Evolutionary conservation across 1,140 invertebrate genomes (phyloP).

Genomic region (Diorhabda elongata): DNA sequence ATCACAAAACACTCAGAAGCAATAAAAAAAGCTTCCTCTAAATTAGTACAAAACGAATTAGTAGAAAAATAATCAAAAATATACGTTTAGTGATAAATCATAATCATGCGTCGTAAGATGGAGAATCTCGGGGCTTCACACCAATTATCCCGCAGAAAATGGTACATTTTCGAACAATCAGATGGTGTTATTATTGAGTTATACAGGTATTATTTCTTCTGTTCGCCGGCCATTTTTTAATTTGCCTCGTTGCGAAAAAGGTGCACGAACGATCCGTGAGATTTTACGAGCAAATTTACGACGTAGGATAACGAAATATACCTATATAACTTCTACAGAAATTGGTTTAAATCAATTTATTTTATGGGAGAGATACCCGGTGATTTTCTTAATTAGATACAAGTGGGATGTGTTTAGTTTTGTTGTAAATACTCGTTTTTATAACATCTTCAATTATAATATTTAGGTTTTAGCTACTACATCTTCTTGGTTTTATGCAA

Average conservation of each 20-base stretch:
- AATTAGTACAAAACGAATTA: neutral
- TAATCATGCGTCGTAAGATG: constrained; percentile 16
- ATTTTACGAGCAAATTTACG: constrained; percentile 17
- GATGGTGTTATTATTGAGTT: constrained; percentile 26
- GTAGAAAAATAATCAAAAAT: constrained; percentile 7
- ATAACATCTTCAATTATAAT: neutral
- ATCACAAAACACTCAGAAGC: neutral
- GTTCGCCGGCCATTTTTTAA: constrained; percentile 19
- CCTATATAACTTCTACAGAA: constrained; percentile 10
- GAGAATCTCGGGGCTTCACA: constrained; percentile 11
- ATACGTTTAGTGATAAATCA: constrained; percentile 14
- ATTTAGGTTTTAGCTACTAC: neutral
- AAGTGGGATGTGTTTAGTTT: constrained; percentile 11
- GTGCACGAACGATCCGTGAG: constrained; percentile 16
- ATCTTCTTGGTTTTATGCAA: neutral
- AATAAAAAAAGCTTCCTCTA: neutral
- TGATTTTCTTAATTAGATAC: constrained; percentile 15
- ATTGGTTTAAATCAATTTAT: constrained; percentile 18
- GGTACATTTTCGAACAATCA: constrained; percentile 20
- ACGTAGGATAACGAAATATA: constrained; percentile 11
- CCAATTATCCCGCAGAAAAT: constrained; percentile 24
- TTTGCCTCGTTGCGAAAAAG: constrained; percentile 13
- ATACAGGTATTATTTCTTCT: constrained; percentile 20
- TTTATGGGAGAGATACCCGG: constrained; percentile 10
- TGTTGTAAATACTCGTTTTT: neutral